A percentile compares a stretch with the other conserved stretches of the same genome.
Conservation (phyloP, 2,888 invertebrate genomes). For the Trissolcus japonicus region DNA sequence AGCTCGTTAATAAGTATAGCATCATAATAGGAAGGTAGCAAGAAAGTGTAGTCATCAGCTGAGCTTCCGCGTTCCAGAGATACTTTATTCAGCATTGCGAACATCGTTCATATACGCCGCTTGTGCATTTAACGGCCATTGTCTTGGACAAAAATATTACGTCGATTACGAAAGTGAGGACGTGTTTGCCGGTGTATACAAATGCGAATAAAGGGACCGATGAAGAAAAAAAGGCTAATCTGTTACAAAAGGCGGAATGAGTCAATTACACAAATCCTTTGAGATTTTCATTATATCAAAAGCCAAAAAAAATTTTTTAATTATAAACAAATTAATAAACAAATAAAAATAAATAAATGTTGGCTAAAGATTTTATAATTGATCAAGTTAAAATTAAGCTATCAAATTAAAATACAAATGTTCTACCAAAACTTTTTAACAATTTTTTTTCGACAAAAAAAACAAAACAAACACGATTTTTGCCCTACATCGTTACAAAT, state of each 20-base stretch:
- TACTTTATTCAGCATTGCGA: conserved; percentile 53
- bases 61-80: conserved; percentile 62
- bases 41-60: conserved; percentile 56
- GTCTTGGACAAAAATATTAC: conserved; percentile 49
- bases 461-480: conserved; percentile 43
- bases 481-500: conserved; percentile 35
- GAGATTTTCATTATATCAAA: too few species aligned
- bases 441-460: too few species aligned
- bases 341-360: too few species aligned
- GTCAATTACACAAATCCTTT: conserved; percentile 16
- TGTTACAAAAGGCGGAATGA: background rate
- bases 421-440: too few species aligned
- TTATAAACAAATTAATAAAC: too few species aligned
- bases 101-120: conserved; percentile 38
- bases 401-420: too few species aligned
- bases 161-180: conserved; percentile 54
- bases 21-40: conserved; percentile 56
- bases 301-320: conserved; percentile 1
- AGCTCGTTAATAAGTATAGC: conserved; percentile 55
- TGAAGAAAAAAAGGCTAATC: background rate
- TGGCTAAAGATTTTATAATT: too few species aligned
- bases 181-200: conserved; percentile 13
- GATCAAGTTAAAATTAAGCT: too few species aligned
- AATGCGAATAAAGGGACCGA: conserved; percentile 9
- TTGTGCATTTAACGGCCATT: conserved; percentile 45